Conservation (phyloP, 2,888 invertebrate genomes). For the Macrophya annulata region DNA sequence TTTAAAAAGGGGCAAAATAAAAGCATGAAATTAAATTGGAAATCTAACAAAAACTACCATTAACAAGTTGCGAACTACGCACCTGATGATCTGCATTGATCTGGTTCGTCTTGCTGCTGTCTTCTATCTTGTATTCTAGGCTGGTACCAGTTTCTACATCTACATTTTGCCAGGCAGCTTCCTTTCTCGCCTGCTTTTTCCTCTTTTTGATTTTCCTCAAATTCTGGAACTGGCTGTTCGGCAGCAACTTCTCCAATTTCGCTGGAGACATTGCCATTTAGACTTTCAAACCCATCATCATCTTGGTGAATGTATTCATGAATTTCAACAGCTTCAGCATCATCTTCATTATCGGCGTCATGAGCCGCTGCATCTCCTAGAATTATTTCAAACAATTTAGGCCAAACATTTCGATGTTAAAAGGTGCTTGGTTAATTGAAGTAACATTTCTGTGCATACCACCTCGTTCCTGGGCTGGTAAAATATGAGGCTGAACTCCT, state of each 20-base stretch:
- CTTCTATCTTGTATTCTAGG: not conserved
- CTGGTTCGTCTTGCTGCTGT: constrained; percentile 8
- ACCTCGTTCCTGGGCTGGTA: not conserved
- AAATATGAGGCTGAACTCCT: not conserved
- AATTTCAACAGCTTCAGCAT: not conserved
- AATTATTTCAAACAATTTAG: not conserved
- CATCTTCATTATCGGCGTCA: not conserved
- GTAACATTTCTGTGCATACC: not conserved
- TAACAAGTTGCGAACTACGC: not conserved
- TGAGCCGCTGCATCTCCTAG: constrained; percentile 14
- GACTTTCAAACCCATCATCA: constrained; percentile 93
- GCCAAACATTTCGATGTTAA: not conserved
- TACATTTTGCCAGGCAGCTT: constrained; percentile 19
- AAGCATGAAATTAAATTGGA: not conserved
- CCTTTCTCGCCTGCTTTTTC: constrained; percentile 1
- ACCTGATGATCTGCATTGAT: constrained; percentile 35
- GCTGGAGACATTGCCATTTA: constrained; percentile 90
- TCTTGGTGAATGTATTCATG: constrained; percentile 78
- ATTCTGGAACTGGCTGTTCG: not conserved
- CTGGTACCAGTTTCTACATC: constrained; percentile 38
- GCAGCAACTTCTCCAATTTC: constrained; percentile 82
- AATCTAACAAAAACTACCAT: not conserved
- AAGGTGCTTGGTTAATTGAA: not conserved
- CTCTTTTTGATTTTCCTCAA: not conserved
- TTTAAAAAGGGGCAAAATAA: not conserved